Evolutionary conservation across 2,888 invertebrate species (phyloP).

Genomic region (Cephus rjabovi): DNA sequence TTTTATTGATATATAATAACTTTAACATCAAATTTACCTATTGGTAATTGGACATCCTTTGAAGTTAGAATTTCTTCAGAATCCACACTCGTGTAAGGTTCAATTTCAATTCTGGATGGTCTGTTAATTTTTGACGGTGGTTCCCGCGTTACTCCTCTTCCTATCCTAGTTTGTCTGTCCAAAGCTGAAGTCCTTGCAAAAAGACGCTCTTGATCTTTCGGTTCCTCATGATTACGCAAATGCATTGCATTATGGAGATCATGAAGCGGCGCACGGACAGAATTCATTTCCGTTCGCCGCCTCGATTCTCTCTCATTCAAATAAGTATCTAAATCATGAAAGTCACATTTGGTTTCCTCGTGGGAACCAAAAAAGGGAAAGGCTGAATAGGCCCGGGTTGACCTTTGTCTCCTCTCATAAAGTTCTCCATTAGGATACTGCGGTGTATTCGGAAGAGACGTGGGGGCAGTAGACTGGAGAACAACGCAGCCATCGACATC

Average conservation of each 20-base stretch:
- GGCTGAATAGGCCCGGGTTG: constrained; percentile 28
- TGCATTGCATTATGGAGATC: background rate
- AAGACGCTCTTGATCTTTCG: background rate
- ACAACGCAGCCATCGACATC: constrained; percentile 22
- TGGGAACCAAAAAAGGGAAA: constrained; percentile 17
- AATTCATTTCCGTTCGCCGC: background rate
- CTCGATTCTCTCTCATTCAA: constrained; percentile 24
- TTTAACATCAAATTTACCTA: constrained; percentile 15
- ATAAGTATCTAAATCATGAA: constrained; percentile 25
- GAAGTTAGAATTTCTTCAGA: background rate
- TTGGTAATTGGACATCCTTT: constrained; percentile 20
- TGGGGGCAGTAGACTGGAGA: constrained; percentile 28
- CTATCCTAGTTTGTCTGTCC: constrained; percentile 5
- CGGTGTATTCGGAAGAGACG: constrained; percentile 37
- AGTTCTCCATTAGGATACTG: constrained; percentile 7
- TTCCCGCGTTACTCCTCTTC: background rate
- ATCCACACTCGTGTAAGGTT: background rate
- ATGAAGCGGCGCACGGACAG: background rate
- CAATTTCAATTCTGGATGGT: constrained; percentile 1
- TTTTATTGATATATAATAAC: background rate
- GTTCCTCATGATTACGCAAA: background rate
- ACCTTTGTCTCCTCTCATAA: constrained; percentile 11
- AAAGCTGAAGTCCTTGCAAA: background rate
- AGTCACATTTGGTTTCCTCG: constrained; percentile 16
- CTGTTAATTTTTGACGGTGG: background rate